Base-by-base conservation (phyloP, 2,888 invertebrate species). In the Dinocampus coccinellae region DNA sequence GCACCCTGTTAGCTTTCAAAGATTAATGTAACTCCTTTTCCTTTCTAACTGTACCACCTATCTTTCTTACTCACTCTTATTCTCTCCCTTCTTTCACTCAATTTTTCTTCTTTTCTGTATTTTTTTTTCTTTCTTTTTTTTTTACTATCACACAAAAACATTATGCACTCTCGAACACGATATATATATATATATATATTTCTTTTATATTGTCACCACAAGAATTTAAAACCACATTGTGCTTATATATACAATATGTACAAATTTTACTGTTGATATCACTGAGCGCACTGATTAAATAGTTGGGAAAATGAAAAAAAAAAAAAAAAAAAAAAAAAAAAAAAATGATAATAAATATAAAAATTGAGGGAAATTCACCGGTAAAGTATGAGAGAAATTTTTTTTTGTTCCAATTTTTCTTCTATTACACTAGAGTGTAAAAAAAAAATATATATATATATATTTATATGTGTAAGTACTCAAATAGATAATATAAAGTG, bases 1-100 rank as follows among this genome's bases (percentile, higher is more conserved):
- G 52, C 33, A 34, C 52, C 52, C 33, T 16, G 22, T 53, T 55
- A 20, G 52, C 53, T 55, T 66, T 66, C 24, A 42, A 24, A 39
- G 55, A 57, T 36, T 55, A 42, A 57, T 55, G 34, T 33, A 34
- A 33, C 29, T 34, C 58, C 16, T 29, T 47, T 47, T 47, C 47
- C 47, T 47, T 16, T 16, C 47, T 3, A 16, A 7, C 20, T 16
- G 16, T 7, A 7, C 2, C 20, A 20, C 16, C 16, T 47, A 16
- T 3, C 47, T 47, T n/a, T 16, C 7, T 47, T n/a, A 2, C 3
- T n/a, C 4, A 16, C 16, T 20, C 47, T 39, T n/a, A n/a, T 11
- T 36, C 7, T 36, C 36, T 39, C 39, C 11, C 47, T 39, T 7
- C 16, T n/a, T 4, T 47, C 16, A 7, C 47, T 47, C 16, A 1